A percentile compares a stretch with the other conserved stretches of the same genome.
These are phyloP conservation scores for Danaus plexippus DNA, from an alignment of 1,140 invertebrate genomes.

Conservation along the genomic window DNA sequence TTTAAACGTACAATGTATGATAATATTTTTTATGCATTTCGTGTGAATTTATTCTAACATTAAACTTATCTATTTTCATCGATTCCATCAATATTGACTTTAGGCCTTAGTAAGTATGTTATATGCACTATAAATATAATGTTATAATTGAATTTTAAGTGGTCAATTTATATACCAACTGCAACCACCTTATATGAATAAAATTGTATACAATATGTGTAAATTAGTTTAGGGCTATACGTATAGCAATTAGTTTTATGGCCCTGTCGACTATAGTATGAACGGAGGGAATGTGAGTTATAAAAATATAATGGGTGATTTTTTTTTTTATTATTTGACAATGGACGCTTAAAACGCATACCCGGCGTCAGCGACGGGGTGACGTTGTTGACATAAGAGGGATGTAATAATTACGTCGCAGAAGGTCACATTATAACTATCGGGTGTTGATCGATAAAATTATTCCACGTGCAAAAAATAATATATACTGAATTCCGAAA, in stretches of 20 bases:
- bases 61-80: too few species aligned
- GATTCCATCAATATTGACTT: too few species aligned
- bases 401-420: conserved; percentile 18
- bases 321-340: conserved; percentile 19
- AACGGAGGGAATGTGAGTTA: conserved; percentile 4
- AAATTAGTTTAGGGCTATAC: conserved; percentile 1
- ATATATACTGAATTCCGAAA: conserved; percentile 1
- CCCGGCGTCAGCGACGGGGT: conserved; percentile 5
- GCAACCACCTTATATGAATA: conserved; percentile 7
- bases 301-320: conserved; percentile 12
- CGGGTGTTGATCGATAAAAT: conserved; percentile 11
- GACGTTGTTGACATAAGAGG: conserved; percentile 19
- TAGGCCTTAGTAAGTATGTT: too few species aligned
- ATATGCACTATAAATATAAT: too few species aligned
- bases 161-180: conserved; percentile 3
- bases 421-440: conserved; percentile 14
- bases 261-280: conserved; percentile 6
- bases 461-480: conserved; percentile 7
- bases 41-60: too few species aligned
- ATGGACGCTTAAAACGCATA: conserved; percentile 15
- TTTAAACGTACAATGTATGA: too few species aligned
- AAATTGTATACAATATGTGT: neutral
- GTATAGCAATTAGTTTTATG: conserved; percentile 8
- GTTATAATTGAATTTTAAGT: neutral
- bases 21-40: too few species aligned